phyloP scores from a whole-genome alignment of 2,113 vertebrate genomes.

The Lasiurus borealis region DNA sequence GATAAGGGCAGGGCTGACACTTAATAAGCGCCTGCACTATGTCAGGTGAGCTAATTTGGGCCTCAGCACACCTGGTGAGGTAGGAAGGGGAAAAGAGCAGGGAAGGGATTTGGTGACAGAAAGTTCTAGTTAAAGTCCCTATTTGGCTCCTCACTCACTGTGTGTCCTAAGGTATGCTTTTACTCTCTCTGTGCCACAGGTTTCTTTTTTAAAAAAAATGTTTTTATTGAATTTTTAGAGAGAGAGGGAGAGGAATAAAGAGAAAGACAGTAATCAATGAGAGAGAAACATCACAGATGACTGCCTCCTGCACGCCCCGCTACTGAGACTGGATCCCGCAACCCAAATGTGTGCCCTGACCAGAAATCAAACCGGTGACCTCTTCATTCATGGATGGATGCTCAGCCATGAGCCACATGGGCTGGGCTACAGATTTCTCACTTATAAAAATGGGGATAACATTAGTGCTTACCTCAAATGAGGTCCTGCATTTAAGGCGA shows the following conservation, averaged over 20 bases:
- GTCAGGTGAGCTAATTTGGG: background rate
- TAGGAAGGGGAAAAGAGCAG: background rate
- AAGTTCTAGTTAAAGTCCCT: background rate
- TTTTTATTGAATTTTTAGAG: no score
- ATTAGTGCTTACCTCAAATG: background rate
- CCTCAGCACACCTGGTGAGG: background rate
- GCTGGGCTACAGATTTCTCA: background rate
- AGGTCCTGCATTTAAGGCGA: background rate
- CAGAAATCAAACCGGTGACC: no score
- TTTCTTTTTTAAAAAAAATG: no score
- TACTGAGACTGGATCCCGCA: no score
- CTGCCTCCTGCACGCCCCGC: no score
- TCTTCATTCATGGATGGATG: no score
- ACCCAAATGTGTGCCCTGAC: no score
- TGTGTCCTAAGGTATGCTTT: background rate
- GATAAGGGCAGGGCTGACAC: background rate
- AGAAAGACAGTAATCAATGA: no score
- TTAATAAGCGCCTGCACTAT: background rate
- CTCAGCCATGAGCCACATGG: no score
- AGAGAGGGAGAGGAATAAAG: no score
- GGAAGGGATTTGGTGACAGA: background rate
- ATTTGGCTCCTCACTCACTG: background rate
- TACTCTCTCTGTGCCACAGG: background rate
- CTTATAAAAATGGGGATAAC: background rate
- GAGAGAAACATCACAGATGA: no score